These are phyloP conservation scores for Scomberomorus guttatus DNA, from an alignment of 2,797 vertebrate species.

Conservation along the genomic window DNA sequence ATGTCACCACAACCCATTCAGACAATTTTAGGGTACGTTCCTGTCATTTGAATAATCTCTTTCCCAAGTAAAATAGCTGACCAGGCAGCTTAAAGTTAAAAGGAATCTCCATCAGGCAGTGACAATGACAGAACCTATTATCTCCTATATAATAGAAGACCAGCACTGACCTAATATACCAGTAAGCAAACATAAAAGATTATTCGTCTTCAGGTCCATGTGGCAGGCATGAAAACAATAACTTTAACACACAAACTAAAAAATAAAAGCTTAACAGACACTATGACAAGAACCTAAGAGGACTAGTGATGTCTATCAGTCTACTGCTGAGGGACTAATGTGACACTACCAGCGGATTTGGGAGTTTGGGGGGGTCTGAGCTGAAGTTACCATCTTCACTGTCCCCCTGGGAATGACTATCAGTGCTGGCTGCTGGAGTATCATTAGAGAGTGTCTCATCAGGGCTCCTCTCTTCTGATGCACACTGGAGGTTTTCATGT, in stretches of 20 bases:
- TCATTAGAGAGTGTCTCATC: slow-evolving; percentile 34
- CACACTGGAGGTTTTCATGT: slow-evolving; percentile 34
- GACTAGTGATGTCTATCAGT: neutral
- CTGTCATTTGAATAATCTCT: neutral
- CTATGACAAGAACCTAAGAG: neutral
- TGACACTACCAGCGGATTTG: neutral
- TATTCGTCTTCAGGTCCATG: neutral
- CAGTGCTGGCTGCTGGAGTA: slow-evolving; percentile 51
- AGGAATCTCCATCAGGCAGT: neutral
- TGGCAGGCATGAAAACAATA: neutral
- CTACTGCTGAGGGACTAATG: slow-evolving; percentile 1
- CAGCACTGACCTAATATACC: neutral
- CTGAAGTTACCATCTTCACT: slow-evolving; percentile 69
- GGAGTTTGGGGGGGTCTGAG: neutral
- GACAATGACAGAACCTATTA: neutral
- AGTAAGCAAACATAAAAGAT: neutral
- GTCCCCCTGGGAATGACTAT: slow-evolving; percentile 56
- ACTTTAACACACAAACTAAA: neutral
- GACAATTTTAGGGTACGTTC: neutral
- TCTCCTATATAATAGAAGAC: neutral
- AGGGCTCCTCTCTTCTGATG: slow-evolving; percentile 28
- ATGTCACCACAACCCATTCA: neutral
- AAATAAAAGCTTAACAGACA: neutral
- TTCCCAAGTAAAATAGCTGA: neutral
- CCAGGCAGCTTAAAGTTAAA: neutral